A percentile compares a stretch with the other conserved stretches of the same genome.
These are phyloP conservation scores for Ceratotherium simum DNA, from an alignment of 2,113 vertebrate genomes.

Conservation along the genomic window DNA sequence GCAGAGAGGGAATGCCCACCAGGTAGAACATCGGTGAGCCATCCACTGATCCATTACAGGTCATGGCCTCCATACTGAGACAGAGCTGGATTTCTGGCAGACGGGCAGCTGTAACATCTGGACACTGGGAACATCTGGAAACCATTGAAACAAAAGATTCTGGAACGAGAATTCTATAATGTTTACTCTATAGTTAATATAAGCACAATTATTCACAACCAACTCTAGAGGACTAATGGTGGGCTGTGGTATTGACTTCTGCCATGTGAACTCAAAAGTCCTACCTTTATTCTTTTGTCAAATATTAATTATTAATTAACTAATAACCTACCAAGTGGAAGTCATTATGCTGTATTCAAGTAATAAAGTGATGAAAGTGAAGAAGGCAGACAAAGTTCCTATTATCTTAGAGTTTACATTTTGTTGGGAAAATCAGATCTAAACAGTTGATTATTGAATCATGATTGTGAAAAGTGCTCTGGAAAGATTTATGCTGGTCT, in stretches of 20 bases:
- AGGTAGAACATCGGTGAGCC: conserved; percentile 66
- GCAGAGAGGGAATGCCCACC: conserved; percentile 70
- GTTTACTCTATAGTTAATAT: neutral
- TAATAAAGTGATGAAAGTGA: neutral
- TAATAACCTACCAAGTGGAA: neutral
- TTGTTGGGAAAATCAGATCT: neutral
- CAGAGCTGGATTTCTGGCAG: neutral
- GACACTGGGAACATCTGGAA: neutral
- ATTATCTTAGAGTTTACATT: neutral
- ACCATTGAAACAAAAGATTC: conserved; percentile 29
- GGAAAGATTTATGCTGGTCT: neutral
- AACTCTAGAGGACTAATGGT: neutral
- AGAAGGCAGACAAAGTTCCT: neutral
- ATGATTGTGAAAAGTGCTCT: neutral
- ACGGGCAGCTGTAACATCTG: conserved; percentile 20
- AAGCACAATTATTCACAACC: conserved; percentile 5
- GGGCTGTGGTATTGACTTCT: neutral
- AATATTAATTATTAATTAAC: neutral
- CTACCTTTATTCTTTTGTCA: neutral
- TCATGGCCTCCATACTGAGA: conserved; percentile 21
- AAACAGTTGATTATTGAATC: neutral
- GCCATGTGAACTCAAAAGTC: neutral
- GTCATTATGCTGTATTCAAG: neutral
- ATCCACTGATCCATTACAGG: conserved; percentile 63
- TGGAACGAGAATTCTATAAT: neutral